Percentiles rank a stretch among this genome's conserved stretches.
Evolutionary conservation across 2,888 invertebrate species (phyloP).

Genomic region (Enchytraeus crypticus): DNA sequence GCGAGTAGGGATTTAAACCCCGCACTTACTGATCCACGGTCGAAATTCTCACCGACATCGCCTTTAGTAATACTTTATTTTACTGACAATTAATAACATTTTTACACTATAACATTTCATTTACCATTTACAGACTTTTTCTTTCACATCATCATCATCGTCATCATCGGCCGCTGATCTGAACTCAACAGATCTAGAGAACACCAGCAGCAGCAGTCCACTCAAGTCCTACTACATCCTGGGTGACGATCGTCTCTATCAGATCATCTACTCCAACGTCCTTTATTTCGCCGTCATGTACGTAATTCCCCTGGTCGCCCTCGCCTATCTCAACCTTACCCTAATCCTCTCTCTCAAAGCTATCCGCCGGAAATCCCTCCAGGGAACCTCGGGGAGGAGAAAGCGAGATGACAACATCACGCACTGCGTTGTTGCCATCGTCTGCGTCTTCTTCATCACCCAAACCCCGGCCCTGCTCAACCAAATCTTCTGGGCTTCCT

Average conservation of each 20-base stretch:
- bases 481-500: conserved; percentile 26
- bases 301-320: conserved; percentile 19
- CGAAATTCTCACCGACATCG: no score
- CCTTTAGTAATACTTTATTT: no score
- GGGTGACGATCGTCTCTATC: conserved; percentile 22
- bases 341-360: conserved; percentile 18
- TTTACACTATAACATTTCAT: no score
- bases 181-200: no score
- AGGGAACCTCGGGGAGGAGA: conserved; percentile 5
- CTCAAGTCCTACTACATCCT: no score
- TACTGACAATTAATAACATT: no score
- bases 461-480: conserved; percentile 27
- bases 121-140: no score
- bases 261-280: conserved; percentile 27
- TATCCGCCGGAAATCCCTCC: conserved; percentile 9
- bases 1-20: no score
- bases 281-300: conserved; percentile 27
- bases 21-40: no score
- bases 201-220: no score
- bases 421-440: conserved; percentile 21
- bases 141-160: no score
- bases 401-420: conserved; percentile 22
- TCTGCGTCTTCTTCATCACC: conserved; percentile 23
- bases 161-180: no score
- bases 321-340: conserved; percentile 20